phyloP scores from a whole-genome alignment of 2,113 vertebrate species.

The Dasyprocta punctata region DNA sequence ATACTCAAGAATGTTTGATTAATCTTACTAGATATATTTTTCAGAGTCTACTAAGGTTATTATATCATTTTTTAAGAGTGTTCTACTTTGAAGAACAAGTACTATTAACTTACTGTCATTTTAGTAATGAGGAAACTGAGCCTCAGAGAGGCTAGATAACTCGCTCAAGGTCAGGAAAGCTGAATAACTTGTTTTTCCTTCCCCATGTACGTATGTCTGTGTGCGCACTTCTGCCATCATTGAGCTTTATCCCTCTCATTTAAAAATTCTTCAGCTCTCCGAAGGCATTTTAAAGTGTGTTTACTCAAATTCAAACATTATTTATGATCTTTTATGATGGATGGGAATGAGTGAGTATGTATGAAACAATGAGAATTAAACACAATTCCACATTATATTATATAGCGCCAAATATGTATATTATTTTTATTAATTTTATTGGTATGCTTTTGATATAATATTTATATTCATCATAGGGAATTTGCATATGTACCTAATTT shows the following conservation, averaged over 20 bases:
- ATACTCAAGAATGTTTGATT: conserved; percentile 4
- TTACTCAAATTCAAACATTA: conserved; percentile 4
- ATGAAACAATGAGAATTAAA: neutral
- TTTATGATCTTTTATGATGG: neutral
- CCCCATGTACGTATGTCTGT: neutral
- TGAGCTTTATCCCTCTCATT: neutral
- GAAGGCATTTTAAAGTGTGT: neutral
- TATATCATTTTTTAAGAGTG: neutral
- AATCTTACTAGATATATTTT: conserved; percentile 16
- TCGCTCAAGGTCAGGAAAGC: conserved; percentile 32
- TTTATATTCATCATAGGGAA: neutral
- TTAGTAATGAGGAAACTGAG: conserved; percentile 66
- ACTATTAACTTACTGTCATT: conserved; percentile 43
- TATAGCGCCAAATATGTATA: neutral
- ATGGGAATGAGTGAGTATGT: neutral
- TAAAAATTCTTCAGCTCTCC: conserved; percentile 32
- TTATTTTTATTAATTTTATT: neutral
- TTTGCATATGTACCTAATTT: neutral
- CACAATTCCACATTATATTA: neutral
- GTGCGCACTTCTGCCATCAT: neutral
- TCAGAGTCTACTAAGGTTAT: neutral
- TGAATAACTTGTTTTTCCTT: neutral
- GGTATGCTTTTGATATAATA: neutral
- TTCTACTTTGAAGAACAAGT: neutral
- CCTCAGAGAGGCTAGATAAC: conserved; percentile 41